These are phyloP conservation scores for Alitta virens DNA, from an alignment of 2,888 invertebrate species.

Conservation along the genomic window DNA sequence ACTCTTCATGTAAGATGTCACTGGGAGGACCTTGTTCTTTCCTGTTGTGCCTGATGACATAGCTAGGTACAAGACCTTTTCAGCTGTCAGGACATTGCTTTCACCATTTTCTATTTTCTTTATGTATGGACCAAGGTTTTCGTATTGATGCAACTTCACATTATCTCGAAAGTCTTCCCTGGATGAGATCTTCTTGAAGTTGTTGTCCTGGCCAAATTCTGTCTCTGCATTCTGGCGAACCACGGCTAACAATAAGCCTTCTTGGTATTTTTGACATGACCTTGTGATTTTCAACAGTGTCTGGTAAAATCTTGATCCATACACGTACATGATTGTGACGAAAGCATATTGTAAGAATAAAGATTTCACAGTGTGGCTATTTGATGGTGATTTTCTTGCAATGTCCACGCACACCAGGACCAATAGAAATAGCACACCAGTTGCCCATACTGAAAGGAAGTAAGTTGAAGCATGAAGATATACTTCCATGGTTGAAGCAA, in stretches of 20 bases:
- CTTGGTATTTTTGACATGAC: neutral
- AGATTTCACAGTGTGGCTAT: constrained; percentile 20
- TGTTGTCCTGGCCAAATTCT: constrained; percentile 18
- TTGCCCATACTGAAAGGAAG: neutral
- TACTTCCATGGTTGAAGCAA: no score
- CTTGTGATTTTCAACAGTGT: neutral
- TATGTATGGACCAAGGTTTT: constrained; percentile 21
- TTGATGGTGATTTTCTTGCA: constrained; percentile 17
- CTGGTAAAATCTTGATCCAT: neutral
- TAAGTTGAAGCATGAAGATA: no score
- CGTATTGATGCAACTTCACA: constrained; percentile 26
- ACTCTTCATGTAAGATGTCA: constrained; percentile 18
- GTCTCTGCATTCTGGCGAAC: constrained; percentile 21
- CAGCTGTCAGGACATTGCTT: constrained; percentile 23
- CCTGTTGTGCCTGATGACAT: constrained; percentile 34
- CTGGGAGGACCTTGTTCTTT: constrained; percentile 27
- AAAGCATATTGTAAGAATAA: constrained; percentile 27
- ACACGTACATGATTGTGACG: neutral
- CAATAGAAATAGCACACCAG: constrained; percentile 11
- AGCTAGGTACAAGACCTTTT: constrained; percentile 28
- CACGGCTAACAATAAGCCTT: constrained; percentile 13
- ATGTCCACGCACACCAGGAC: constrained; percentile 13
- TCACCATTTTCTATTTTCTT: constrained; percentile 8
- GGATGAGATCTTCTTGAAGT: constrained; percentile 17
- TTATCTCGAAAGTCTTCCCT: constrained; percentile 19